A percentile compares a stretch with the other conserved stretches of the same genome.
Conservation (phyloP, 2,888 invertebrate species). For the Tipula helvola region DNA sequence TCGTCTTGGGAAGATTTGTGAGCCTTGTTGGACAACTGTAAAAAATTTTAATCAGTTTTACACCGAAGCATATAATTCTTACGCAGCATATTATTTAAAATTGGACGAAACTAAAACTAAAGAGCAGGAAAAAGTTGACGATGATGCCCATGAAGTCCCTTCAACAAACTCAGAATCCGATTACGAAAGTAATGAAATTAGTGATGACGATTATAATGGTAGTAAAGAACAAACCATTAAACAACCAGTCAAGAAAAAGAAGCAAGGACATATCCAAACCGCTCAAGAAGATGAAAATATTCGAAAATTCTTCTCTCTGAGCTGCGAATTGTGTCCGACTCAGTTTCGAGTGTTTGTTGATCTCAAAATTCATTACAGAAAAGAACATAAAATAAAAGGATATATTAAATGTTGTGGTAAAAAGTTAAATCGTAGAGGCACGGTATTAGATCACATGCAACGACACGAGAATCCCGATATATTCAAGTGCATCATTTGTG, state of each 20-base stretch:
- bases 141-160: neutral
- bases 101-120: neutral
- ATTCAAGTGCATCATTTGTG: neutral
- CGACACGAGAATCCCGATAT: neutral
- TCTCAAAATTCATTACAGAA: neutral
- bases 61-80: neutral
- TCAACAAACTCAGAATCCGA: neutral
- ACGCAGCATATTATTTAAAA: neutral
- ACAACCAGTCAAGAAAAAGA: neutral
- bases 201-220: neutral
- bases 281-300: neutral
- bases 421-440: neutral
- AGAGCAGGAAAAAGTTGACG: neutral
- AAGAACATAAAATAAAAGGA: neutral
- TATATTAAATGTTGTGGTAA: neutral
- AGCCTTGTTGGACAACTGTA: neutral
- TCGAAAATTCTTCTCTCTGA: neutral
- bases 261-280: neutral
- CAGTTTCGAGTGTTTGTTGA: neutral
- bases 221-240: neutral
- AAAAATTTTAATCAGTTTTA: neutral
- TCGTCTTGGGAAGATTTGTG: neutral
- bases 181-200: neutral
- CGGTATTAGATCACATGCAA: neutral
- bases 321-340: neutral